Percentiles rank a stretch among this genome's conserved stretches.
Evolutionary conservation across 2,888 invertebrate species (phyloP).

Genomic region (Tachina lurida): DNA sequence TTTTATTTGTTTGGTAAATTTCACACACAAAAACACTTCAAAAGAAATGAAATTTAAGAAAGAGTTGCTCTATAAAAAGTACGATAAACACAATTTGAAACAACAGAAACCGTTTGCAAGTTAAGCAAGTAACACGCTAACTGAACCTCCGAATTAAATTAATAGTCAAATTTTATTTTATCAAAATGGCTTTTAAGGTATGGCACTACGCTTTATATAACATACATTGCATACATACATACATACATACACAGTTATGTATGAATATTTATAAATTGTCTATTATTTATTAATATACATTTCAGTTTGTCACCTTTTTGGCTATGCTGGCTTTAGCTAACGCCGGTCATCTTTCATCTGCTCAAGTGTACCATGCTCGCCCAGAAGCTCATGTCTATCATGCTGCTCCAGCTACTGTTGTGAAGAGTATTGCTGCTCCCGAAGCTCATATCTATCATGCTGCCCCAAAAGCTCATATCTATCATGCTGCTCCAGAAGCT

Average conservation of each 20-base stretch:
- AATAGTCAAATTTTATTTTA: conserved; percentile 32
- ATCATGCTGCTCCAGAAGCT: neutral
- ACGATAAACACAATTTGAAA: conserved; percentile 31
- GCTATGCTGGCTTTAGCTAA: conserved; percentile 79
- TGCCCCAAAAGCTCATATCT: neutral
- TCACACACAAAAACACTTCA: neutral
- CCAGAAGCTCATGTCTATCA: neutral
- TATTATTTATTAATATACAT: conserved; percentile 10
- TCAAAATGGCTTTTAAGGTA: conserved; percentile 82
- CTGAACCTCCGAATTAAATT: neutral
- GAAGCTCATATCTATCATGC: neutral
- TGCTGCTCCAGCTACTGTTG: neutral
- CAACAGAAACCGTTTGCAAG: conserved; percentile 34
- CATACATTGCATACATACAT: too few species aligned
- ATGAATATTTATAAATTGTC: neutral
- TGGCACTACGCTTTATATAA: conserved; percentile 50
- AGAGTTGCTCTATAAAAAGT: conserved; percentile 52
- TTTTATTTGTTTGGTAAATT: neutral
- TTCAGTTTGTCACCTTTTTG: conserved; percentile 78
- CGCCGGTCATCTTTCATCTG: conserved; percentile 78
- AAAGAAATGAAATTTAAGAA: neutral
- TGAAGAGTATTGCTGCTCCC: neutral
- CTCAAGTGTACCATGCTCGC: conserved; percentile 51
- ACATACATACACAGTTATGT: too few species aligned
- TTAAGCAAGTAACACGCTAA: conserved; percentile 53